These are phyloP conservation scores for Nymphalis io DNA, from an alignment of 1,140 invertebrate species.

Conservation along the genomic window DNA sequence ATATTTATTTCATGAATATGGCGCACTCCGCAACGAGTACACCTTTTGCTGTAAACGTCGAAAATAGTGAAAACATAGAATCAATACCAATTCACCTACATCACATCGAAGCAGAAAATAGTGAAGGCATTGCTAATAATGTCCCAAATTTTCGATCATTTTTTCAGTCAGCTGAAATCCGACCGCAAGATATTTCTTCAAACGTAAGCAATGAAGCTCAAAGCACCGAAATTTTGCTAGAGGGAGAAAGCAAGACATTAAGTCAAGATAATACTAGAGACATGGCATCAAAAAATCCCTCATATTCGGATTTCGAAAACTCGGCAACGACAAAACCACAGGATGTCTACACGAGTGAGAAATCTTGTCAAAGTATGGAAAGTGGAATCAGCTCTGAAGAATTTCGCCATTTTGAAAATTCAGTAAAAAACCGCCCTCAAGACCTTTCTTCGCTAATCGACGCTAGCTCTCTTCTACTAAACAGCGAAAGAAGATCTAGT, in stretches of 20 bases:
- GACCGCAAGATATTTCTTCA: conserved; percentile 64
- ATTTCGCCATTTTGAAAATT: conserved; percentile 62
- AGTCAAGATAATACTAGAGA: conserved; percentile 54
- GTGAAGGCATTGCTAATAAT: conserved; percentile 34
- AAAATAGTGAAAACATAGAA: conserved; percentile 44
- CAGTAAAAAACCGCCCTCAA: conserved; percentile 57
- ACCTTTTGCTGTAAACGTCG: conserved; percentile 44
- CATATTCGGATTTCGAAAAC: conserved; percentile 67
- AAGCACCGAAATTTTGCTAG: conserved; percentile 52
- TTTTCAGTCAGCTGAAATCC: conserved; percentile 61
- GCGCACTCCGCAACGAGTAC: conserved; percentile 62
- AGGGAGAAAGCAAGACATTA: conserved; percentile 59
- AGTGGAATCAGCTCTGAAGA: conserved; percentile 60
- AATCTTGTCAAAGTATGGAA: conserved; percentile 57
- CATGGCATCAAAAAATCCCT: conserved; percentile 50
- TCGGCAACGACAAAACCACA: conserved; percentile 65
- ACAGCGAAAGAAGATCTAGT: conserved; percentile 59
- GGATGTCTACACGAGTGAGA: conserved; percentile 53
- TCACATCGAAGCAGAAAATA: conserved; percentile 29
- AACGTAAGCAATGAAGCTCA: conserved; percentile 37
- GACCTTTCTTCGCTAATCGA: conserved; percentile 65
- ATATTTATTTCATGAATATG: conserved; percentile 56
- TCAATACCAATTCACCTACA: conserved; percentile 52
- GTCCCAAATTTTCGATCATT: conserved; percentile 63
- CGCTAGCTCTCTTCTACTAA: conserved; percentile 58